phyloP scores from a whole-genome alignment of 2,797 vertebrate species.

The Sylvia borin region DNA sequence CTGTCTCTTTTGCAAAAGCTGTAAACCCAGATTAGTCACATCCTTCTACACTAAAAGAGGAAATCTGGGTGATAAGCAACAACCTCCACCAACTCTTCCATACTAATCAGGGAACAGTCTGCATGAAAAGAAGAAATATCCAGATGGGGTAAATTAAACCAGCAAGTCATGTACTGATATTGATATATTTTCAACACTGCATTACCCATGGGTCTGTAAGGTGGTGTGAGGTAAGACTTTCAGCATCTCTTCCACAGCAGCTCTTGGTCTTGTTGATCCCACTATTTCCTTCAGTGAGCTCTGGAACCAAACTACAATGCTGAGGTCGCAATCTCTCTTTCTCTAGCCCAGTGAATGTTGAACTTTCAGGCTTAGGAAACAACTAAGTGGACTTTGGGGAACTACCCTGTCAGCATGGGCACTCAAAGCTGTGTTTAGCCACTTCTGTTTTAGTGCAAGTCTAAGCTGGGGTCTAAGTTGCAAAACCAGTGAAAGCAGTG shows the following conservation, averaged over 20 bases:
- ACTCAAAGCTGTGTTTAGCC: not conserved
- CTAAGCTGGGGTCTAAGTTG: not conserved
- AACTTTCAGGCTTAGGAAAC: not conserved
- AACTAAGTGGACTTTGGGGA: not conserved
- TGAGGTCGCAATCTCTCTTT: not conserved
- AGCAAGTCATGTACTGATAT: not conserved
- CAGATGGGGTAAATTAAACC: not conserved
- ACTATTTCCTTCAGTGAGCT: not conserved
- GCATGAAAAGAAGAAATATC: not conserved
- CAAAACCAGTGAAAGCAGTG: not conserved
- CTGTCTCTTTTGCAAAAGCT: not conserved
- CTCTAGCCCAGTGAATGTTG: not conserved
- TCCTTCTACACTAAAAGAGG: not conserved
- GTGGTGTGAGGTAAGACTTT: not conserved
- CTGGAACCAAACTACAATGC: not conserved
- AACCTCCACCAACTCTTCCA: not conserved
- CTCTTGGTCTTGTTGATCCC: not conserved
- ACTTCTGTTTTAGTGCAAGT: not conserved
- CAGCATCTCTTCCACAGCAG: not conserved
- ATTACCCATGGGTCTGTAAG: not conserved
- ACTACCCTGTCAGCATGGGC: not conserved
- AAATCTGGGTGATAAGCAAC: not conserved
- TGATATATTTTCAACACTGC: not conserved
- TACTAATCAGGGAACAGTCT: not conserved
- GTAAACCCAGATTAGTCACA: not conserved